Base-by-base conservation (phyloP, 2,888 invertebrate genomes). In the Tipula vernalis region DNA sequence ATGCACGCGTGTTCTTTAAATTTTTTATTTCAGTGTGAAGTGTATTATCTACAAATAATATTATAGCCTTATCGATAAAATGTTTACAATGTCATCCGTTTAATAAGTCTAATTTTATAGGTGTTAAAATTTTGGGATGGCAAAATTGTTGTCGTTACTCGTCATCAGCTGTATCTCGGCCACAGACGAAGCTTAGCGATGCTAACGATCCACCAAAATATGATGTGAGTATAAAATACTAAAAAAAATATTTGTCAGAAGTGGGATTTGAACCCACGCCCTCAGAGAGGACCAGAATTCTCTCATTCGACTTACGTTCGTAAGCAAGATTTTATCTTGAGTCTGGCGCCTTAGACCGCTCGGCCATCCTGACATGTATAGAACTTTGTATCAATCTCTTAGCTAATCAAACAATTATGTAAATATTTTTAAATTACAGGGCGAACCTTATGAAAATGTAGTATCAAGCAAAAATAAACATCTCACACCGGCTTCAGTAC, bases 401-500 rank as follows among this genome's bases (percentile, higher is more conserved):
- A 39, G 39, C 39, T 39, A 44, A 44, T 44, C 10, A 44, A 44
- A 0, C 8, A 39, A 39, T 6, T 6, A 39, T 39, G 6, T 0
- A 44, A 51, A 51, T 51, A 51, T 8, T 51, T n/a, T 36, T 51
- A 15, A 15, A 15, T 85, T 47, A 28, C 87, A 94, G 93, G 96
- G 96, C 0, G 94, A 94, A 6, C 92, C 93, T 13, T 94, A 93
- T 88, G 93, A 94, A 86, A 91, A 93, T 88, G 93, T 95, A 0
- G 91, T 93, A 87, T 90, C 92, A 86, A 92, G 95, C 13, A 93
- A 96, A 88, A 92, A 93, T 39, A 90, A 92, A 0, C 93, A 95
- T 89, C 91, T 98, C 87, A 95, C 95, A 39, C 96, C 97, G 8
- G 95, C 94, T 84, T 90, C 96, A 86, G 92, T 92, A 85, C 94